Base-by-base conservation (phyloP, 2,888 invertebrate species). In the Cerastoderma edule region DNA sequence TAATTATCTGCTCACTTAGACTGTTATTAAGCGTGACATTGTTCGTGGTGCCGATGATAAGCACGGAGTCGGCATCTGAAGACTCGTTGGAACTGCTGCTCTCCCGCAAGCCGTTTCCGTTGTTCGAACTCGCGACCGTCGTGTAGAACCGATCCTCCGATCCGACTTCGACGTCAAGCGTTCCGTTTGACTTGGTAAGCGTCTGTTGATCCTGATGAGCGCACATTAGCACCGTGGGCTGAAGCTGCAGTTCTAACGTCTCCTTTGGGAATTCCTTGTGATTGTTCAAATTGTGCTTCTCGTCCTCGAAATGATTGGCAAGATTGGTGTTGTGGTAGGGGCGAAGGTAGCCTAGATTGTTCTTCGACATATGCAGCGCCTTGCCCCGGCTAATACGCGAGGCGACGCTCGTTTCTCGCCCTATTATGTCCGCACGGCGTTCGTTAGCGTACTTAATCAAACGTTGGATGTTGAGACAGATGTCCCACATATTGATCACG, bases 401-500 rank as follows among this genome's bases (percentile, higher is more conserved):
- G 50, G 28, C 48, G 6, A 46, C 10, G 8, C 33, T 27, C 5
- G 60, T 63, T 24, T 46, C 44, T 56, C 67, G 66, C 4, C 35
- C 60, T 35, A 71, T 48, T 35, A 77, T 13, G n/a, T 53, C 71
- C 6, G 50, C 22, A 2, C 33, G 27, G 30, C 78, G 74, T 10
- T 70, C 68, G 10, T 68, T 67, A 10, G 67, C 67, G 27, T 74
- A 46, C 69, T 80, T 85, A 6, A 85, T 66, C 16, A 85, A 69
- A 28, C 87, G 76, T 72, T 83, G 84, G 19, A 85, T 67, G 28
- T 82, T 78, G 50, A 78, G 69, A 22, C 84, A 64, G 24, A 87
- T 84, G 46, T 84, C 75, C 87, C 87, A 87, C 3, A 86, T 80
- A 60, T 86, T 86, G 10, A 86, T 80, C 28, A 85, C 87, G n/a